These are phyloP conservation scores for Eupithecia abbreviata DNA, from an alignment of 2,888 invertebrate genomes.

Conservation along the genomic window DNA sequence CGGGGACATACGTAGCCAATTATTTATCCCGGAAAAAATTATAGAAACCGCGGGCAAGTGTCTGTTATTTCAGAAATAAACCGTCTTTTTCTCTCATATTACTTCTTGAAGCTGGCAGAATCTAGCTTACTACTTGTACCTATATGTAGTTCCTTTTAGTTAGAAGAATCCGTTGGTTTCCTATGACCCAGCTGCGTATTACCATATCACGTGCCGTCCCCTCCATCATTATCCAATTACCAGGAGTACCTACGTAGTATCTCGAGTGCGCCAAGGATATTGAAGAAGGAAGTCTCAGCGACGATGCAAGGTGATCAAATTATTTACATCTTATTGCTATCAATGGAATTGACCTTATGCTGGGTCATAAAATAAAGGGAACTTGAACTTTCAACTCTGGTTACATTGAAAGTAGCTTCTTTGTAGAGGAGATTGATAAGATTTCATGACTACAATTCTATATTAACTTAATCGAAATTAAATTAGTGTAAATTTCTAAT, in stretches of 20 bases:
- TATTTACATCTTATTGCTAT: conserved; percentile 21
- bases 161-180: background rate
- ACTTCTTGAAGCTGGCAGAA: background rate
- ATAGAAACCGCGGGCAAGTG: background rate
- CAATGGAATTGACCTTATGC: conserved; percentile 22
- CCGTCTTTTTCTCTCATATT: background rate
- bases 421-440: background rate
- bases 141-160: background rate
- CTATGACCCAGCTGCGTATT: background rate
- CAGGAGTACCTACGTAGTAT: conserved; percentile 23
- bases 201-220: conserved; percentile 29
- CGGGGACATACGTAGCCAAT: background rate
- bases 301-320: conserved; percentile 23
- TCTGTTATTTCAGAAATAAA: background rate
- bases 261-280: conserved; percentile 32
- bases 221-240: conserved; percentile 41
- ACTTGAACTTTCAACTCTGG: background rate
- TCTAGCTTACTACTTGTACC: background rate
- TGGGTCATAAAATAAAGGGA: background rate
- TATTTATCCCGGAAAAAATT: background rate
- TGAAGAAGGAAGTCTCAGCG: conserved; percentile 30
- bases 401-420: background rate
- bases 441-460: background rate
- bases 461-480: background rate
- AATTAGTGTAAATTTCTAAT: too few relatives aligned